Conservation (phyloP, 2,888 invertebrate species). For the Mechanitis messenoides region DNA sequence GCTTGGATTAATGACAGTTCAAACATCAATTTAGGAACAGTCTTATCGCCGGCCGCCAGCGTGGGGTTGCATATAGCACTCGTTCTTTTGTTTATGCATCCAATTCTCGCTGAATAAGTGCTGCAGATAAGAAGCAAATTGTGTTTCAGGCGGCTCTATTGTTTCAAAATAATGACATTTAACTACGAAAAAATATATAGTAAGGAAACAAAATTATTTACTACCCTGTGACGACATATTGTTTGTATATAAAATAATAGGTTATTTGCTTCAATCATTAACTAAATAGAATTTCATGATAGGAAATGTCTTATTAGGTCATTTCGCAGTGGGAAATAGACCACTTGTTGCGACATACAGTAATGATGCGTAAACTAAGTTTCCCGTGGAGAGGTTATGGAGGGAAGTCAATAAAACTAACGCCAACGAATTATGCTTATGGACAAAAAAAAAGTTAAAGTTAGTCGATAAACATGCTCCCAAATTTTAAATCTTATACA, state of each 20-base stretch:
- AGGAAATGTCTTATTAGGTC: conserved; percentile 17
- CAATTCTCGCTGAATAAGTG: conserved; percentile 17
- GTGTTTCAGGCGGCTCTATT: not conserved
- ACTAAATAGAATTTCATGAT: conserved; percentile 7
- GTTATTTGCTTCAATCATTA: conserved; percentile 3
- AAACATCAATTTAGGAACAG: conserved; percentile 68
- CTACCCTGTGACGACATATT: not conserved
- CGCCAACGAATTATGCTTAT: conserved; percentile 1
- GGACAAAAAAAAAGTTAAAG: too few species aligned
- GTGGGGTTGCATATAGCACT: conserved; percentile 50
- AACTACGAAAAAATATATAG: not conserved
- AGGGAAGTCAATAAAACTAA: conserved; percentile 35
- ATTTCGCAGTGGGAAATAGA: conserved; percentile 39
- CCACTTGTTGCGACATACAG: conserved; percentile 47
- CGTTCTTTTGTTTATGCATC: conserved; percentile 37
- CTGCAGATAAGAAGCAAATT: not conserved
- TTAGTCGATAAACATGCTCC: too few species aligned
- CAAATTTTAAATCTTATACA: too few species aligned
- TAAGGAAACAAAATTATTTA: not conserved
- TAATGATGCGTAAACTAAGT: conserved; percentile 35
- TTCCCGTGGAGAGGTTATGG: conserved; percentile 32
- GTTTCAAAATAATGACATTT: not conserved
- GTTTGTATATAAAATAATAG: not conserved
- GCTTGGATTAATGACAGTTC: conserved; percentile 70
- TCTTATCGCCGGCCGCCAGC: conserved; percentile 61